Evolutionary conservation across 1,140 invertebrate species (phyloP).

Genomic region (Neomicropteryx cornuta): DNA sequence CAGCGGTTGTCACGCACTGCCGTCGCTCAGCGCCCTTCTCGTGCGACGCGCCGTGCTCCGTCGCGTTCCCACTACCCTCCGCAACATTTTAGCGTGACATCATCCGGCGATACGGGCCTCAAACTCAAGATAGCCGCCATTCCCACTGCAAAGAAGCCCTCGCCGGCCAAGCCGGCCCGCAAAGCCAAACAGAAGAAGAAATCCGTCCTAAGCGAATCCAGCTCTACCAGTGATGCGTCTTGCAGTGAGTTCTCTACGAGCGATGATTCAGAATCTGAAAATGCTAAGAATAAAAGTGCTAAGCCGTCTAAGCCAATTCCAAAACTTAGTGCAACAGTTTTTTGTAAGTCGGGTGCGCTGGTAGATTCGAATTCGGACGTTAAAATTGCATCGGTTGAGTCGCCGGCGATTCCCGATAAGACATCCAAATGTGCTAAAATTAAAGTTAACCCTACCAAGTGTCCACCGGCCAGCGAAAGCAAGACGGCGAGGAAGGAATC

Average conservation of each 20-base stretch:
- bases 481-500: conserved; percentile 3
- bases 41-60: conserved; percentile 4
- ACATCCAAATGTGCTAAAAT: conserved; percentile 15
- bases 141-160: conserved; percentile 6
- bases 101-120: conserved; percentile 13
- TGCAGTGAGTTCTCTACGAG: conserved; percentile 11
- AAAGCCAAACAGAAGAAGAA: conserved; percentile 13
- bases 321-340: conserved; percentile 15
- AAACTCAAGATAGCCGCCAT: conserved; percentile 15
- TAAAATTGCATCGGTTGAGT: background rate
- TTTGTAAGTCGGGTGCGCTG: too few species aligned
- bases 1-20: conserved; percentile 1
- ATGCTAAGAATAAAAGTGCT: conserved; percentile 4
- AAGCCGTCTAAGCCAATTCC: conserved; percentile 16
- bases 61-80: conserved; percentile 9
- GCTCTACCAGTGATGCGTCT: conserved; percentile 10
- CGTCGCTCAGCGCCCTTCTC: conserved; percentile 3
- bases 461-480: conserved; percentile 10
- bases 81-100: conserved; percentile 15
- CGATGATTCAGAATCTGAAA: conserved; percentile 5
- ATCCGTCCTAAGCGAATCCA: conserved; percentile 8
- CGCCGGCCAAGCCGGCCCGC: conserved; percentile 9
- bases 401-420: background rate
- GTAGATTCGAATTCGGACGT: conserved; percentile 14
- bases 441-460: conserved; percentile 8